Percentiles rank a stretch among this genome's conserved stretches.
These are phyloP conservation scores for Scaptomyza tumidula DNA, from an alignment of 2,888 invertebrate species.

Conservation along the genomic window DNA sequence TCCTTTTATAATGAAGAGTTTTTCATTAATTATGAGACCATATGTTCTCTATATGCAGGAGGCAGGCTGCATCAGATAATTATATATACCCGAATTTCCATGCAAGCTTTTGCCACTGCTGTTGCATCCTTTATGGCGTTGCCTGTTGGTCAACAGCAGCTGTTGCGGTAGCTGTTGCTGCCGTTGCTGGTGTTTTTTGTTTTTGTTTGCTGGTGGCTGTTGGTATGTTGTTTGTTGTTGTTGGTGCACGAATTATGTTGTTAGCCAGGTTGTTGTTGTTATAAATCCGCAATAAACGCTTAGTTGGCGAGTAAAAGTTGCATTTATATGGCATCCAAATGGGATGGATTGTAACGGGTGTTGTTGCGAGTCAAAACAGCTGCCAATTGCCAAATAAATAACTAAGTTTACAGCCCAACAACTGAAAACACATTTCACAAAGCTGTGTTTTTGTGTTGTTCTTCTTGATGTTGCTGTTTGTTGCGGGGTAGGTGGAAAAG, in stretches of 20 bases:
- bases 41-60: constrained; percentile 13
- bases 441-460: constrained; percentile 19
- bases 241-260: constrained; percentile 69
- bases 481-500: background rate
- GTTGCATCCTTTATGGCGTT: constrained; percentile 19
- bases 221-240: constrained; percentile 46
- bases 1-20: constrained; percentile 20
- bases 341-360: background rate
- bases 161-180: constrained; percentile 8
- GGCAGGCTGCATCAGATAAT: constrained; percentile 33
- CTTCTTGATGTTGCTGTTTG: too few species aligned
- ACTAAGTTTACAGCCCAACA: constrained; percentile 63
- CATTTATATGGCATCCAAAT: constrained; percentile 30
- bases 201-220: constrained; percentile 13
- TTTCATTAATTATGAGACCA: constrained; percentile 10
- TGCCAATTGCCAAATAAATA: constrained; percentile 77
- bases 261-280: constrained; percentile 59
- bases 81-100: constrained; percentile 53
- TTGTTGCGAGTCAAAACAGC: constrained; percentile 47
- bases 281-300: constrained; percentile 57
- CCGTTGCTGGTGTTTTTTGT: constrained; percentile 1
- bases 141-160: constrained; percentile 42
- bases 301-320: constrained; percentile 41
- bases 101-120: constrained; percentile 2
- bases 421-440: constrained; percentile 17